Evolutionary conservation across 2,113 vertebrate species (phyloP).

Genomic region (Myrmophylax atrothorax): DNA sequence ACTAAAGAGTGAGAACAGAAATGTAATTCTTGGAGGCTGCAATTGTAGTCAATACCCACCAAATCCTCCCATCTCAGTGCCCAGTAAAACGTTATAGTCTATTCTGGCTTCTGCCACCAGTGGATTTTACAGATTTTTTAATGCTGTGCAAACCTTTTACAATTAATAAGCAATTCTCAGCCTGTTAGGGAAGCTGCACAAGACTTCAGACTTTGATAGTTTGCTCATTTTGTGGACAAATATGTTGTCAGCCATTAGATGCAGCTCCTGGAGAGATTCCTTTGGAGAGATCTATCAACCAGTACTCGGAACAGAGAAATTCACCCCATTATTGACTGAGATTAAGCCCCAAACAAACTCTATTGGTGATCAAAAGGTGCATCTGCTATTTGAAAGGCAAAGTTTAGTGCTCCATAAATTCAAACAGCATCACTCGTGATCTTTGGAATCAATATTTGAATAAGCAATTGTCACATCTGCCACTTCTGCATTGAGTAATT

Average conservation of each 20-base stretch:
- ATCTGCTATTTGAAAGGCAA: slow-evolving; percentile 2
- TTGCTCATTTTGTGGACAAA: background rate
- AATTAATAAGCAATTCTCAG: background rate
- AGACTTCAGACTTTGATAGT: background rate
- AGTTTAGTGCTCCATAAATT: background rate
- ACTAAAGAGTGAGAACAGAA: background rate
- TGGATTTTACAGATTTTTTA: background rate
- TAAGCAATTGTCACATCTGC: slow-evolving; percentile 55
- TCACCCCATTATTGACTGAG: background rate
- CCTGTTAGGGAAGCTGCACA: background rate
- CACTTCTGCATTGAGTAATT: slow-evolving; percentile 19
- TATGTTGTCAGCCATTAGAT: background rate
- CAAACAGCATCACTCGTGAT: background rate
- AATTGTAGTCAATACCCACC: background rate
- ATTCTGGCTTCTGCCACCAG: background rate
- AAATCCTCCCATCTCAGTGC: background rate
- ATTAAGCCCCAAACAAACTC: background rate
- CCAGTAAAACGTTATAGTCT: background rate
- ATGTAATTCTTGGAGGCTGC: background rate
- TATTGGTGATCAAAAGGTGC: background rate
- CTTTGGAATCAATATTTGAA: slow-evolving; percentile 48
- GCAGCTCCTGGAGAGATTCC: background rate
- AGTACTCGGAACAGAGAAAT: background rate
- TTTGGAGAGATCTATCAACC: background rate
- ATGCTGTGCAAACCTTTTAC: background rate